Base-by-base conservation (phyloP, 2,888 invertebrate species). In the Bombyx huttoni region DNA sequence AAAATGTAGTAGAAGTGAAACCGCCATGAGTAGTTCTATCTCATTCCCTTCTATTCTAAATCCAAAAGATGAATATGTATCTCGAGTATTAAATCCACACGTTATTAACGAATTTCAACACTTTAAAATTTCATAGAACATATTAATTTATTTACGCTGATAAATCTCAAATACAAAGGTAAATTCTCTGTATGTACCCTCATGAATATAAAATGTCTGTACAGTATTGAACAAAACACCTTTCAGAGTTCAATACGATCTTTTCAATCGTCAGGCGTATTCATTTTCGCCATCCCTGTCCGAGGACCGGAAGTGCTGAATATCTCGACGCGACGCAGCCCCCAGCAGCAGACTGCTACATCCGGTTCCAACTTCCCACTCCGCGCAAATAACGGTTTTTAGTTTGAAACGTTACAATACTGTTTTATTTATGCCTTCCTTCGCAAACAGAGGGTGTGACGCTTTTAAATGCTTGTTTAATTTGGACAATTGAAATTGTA, bases 311-410 rank as follows among this genome's bases (percentile, higher is more conserved):
- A 81, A 78, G 70, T 71, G 68, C 76, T 75, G 80, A 76, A 75
- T 79, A 78, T 77, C 73, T 72, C 73, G 73, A 57, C 70, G 66
- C 67, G 68, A 62, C 67, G 68, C 65, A 65, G 63, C 63, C 70
- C 71, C 69, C 74, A 75, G 69, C 68, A 68, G 68, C 79, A 81
- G 80, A 78, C 82, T 80, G 81, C 71, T 72, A 63, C 75, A 62
- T 83, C 83, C 84, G 81, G 73, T 78, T 70, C 73, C 64, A 67
- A 75, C 78, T 75, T 81, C 79, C 81, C 73, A 67, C 64, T 69
- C 63, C 68, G 73, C 73, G 70, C 67, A 69, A 77, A 75, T 73
- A 65, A 72, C 65, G 64, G 66, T 72, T 78, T 78, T 76, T 72
- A 73, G 70, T 72, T 68, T 62, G 61, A 61, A 70, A 67, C 55